Conservation (phyloP, 2,888 invertebrate species). For the Cerceris rybyensis region DNA sequence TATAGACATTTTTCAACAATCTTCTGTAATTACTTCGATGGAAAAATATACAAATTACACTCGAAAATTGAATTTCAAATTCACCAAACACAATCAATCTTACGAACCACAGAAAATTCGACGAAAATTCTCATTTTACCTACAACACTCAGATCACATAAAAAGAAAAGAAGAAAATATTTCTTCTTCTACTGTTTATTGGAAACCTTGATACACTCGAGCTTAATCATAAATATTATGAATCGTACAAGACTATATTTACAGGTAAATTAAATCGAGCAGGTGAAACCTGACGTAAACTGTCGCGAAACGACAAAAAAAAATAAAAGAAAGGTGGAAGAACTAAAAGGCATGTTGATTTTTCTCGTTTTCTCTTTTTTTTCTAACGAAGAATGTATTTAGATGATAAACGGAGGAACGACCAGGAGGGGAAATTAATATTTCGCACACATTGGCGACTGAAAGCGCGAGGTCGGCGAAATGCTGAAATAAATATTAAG, state of each 20-base stretch:
- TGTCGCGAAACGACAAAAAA: conserved; percentile 13
- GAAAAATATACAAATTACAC: no score
- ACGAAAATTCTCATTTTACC: conserved; percentile 9
- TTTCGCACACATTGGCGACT: conserved; percentile 58
- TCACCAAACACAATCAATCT: no score
- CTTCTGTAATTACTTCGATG: no score
- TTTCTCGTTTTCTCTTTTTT: not conserved
- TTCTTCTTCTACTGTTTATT: conserved; percentile 73
- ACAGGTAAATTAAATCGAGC: conserved; percentile 73
- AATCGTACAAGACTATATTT: conserved; percentile 76
- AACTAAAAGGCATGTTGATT: conserved; percentile 4
- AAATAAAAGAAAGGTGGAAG: conserved; percentile 1
- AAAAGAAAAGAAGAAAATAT: not conserved
- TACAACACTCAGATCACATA: not conserved
- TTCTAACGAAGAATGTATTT: not conserved
- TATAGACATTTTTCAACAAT: no score
- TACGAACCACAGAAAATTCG: not conserved
- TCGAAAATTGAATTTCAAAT: no score
- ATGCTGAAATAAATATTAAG: conserved; percentile 58
- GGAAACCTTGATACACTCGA: conserved; percentile 76
- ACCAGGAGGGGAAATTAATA: conserved; percentile 82
- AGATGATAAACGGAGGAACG: conserved; percentile 61
- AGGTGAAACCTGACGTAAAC: conserved; percentile 51
- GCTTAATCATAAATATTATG: conserved; percentile 72
- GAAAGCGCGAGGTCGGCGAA: conserved; percentile 42